These are phyloP conservation scores for Norana najaformis DNA, from an alignment of 2,888 invertebrate species.

Conservation along the genomic window DNA sequence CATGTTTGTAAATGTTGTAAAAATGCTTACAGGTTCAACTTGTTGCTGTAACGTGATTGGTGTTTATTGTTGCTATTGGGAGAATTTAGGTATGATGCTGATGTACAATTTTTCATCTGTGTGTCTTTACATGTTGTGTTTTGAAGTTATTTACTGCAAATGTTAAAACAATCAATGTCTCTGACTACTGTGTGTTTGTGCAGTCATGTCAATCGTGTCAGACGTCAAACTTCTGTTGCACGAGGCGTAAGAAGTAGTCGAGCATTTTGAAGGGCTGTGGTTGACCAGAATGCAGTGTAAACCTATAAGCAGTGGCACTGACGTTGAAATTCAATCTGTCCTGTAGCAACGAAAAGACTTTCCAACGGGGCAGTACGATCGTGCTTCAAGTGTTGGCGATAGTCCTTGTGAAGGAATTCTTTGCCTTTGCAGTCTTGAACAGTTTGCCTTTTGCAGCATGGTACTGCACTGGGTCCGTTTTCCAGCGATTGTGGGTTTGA, in stretches of 20 bases:
- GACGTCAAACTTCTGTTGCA: not conserved
- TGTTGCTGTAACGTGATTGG: not conserved
- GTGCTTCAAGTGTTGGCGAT: too few species aligned
- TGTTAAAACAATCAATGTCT: not conserved
- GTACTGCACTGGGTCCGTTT: too few species aligned
- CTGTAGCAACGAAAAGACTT: too few species aligned
- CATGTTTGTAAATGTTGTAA: not conserved
- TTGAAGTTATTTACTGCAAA: not conserved
- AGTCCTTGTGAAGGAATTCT: too few species aligned
- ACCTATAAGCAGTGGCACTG: too few species aligned
- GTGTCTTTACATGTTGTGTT: constrained; percentile 5
- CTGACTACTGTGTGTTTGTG: not conserved
- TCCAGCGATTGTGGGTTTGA: too few species aligned
- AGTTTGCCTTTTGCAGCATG: too few species aligned
- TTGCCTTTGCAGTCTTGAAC: too few species aligned
- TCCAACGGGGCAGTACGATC: too few species aligned
- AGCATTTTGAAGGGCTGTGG: too few species aligned
- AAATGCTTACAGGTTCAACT: not conserved
- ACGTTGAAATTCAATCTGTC: too few species aligned
- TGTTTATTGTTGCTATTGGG: not conserved
- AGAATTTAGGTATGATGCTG: not conserved
- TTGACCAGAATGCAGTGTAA: too few species aligned
- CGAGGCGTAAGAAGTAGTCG: not conserved
- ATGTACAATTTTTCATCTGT: not conserved
- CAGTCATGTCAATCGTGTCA: not conserved